phyloP scores from a whole-genome alignment of 2,888 invertebrate genomes.

The Galeopsomyia nigrocyanea region DNA sequence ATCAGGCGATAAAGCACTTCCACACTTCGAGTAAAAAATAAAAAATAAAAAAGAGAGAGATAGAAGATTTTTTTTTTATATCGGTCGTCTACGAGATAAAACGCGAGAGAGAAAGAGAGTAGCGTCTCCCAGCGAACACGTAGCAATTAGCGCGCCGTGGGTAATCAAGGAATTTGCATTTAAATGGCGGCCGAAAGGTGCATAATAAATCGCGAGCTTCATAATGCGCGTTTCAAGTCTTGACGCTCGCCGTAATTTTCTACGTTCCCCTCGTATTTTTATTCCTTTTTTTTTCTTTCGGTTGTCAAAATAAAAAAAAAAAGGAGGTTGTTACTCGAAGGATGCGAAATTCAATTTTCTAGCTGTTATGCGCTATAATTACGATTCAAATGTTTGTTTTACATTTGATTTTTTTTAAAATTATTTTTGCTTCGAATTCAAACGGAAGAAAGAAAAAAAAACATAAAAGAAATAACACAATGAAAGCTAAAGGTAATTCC shows the following conservation, averaged over 20 bases:
- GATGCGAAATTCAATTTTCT: no score
- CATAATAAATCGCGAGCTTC: slow-evolving; percentile 59
- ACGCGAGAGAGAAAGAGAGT: neutral
- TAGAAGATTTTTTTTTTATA: no score
- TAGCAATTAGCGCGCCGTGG: slow-evolving; percentile 62
- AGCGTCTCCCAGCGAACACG: slow-evolving; percentile 49
- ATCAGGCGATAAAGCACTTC: neutral
- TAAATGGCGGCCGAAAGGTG: slow-evolving; percentile 64
- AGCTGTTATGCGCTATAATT: no score
- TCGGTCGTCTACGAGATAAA: neutral
- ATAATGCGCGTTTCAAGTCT: slow-evolving; percentile 47
- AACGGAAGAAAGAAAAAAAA: no score
- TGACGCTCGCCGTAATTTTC: neutral
- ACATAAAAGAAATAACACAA: no score
- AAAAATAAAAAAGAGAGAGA: no score
- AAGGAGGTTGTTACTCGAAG: no score
- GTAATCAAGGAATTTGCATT: slow-evolving; percentile 67
- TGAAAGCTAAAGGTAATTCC: no score
- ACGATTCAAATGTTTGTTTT: no score
- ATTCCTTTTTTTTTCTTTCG: neutral
- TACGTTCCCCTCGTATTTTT: neutral
- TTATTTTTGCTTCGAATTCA: no score
- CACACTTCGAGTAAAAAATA: neutral
- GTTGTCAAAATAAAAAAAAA: no score
- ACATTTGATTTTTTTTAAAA: no score